These are phyloP conservation scores for Nemotelus nigrinus DNA, from an alignment of 2,888 invertebrate genomes.

Conservation along the genomic window DNA sequence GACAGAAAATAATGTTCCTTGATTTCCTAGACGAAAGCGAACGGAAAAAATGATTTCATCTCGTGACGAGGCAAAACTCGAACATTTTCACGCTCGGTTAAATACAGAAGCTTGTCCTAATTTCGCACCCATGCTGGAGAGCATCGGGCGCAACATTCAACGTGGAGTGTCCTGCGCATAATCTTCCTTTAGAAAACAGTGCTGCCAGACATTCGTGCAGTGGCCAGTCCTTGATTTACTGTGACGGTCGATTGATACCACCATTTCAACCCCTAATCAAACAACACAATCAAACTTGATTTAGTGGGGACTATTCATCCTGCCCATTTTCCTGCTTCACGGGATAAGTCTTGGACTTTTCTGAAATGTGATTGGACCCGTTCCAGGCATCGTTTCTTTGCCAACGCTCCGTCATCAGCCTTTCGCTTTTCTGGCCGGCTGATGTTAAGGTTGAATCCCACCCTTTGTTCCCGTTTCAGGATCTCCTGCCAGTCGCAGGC, in stretches of 20 bases:
- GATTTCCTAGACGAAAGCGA: slow-evolving; percentile 15
- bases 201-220: slow-evolving; percentile 25
- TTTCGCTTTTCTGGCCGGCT: neutral
- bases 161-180: slow-evolving; percentile 9
- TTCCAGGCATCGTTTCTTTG: slow-evolving; percentile 17
- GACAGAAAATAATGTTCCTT: slow-evolving; percentile 15
- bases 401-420: slow-evolving; percentile 14
- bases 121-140: neutral
- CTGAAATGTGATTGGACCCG: slow-evolving; percentile 43
- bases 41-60: slow-evolving; percentile 10
- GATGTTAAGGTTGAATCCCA: slow-evolving; percentile 1
- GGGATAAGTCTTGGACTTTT: slow-evolving; percentile 10
- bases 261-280: slow-evolving; percentile 26
- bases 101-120: slow-evolving; percentile 22
- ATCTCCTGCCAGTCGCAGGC: slow-evolving; percentile 21
- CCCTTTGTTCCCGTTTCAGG: neutral
- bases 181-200: slow-evolving; percentile 16
- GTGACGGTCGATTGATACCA: slow-evolving; percentile 11
- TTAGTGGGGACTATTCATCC: slow-evolving; percentile 51
- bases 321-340: slow-evolving; percentile 46
- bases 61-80: slow-evolving; percentile 37
- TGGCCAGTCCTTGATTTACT: slow-evolving; percentile 14
- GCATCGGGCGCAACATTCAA: too few relatives aligned
- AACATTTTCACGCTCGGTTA: slow-evolving; percentile 27
- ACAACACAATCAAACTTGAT: slow-evolving; percentile 36